Conservation (phyloP, 2,113 vertebrate species). For the Carettochelys insculpta region DNA sequence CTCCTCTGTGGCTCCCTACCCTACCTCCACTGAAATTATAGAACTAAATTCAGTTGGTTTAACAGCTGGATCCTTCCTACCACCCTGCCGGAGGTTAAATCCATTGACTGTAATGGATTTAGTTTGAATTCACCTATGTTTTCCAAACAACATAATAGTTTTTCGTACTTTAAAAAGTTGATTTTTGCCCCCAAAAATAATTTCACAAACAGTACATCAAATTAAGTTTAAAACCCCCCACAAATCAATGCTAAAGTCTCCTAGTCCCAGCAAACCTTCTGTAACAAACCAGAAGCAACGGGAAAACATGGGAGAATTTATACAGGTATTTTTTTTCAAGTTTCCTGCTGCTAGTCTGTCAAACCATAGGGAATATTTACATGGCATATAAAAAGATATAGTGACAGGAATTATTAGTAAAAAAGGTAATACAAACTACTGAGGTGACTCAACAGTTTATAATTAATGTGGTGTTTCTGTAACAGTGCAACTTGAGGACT, state of each 20-base stretch:
- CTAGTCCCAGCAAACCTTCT: not conserved
- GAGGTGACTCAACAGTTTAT: conserved; percentile 6
- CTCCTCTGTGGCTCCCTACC: too few relatives aligned
- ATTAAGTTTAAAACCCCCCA: not conserved
- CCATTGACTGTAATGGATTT: not conserved
- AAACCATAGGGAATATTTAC: not conserved
- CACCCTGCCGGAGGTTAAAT: too few relatives aligned
- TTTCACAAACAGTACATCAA: not conserved
- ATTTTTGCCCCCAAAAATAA: not conserved
- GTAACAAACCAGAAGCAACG: not conserved
- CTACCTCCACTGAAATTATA: too few relatives aligned
- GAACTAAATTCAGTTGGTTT: too few relatives aligned
- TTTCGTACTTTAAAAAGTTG: conserved; percentile 3
- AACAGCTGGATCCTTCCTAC: too few relatives aligned
- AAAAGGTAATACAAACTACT: conserved; percentile 3
- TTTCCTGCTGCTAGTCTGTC: conserved; percentile 1
- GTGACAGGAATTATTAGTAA: not conserved
- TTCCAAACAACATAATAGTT: not conserved
- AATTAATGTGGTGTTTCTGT: not conserved
- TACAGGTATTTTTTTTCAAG: not conserved
- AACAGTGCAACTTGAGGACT: too few relatives aligned
- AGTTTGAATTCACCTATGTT: not conserved
- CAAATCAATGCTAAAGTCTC: not conserved
- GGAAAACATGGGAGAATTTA: not conserved
- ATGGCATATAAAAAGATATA: not conserved